Percentiles rank a stretch among this genome's conserved stretches.
phyloP scores from a whole-genome alignment of 2,888 invertebrate genomes.

The Caenorhabditis virilis region DNA sequence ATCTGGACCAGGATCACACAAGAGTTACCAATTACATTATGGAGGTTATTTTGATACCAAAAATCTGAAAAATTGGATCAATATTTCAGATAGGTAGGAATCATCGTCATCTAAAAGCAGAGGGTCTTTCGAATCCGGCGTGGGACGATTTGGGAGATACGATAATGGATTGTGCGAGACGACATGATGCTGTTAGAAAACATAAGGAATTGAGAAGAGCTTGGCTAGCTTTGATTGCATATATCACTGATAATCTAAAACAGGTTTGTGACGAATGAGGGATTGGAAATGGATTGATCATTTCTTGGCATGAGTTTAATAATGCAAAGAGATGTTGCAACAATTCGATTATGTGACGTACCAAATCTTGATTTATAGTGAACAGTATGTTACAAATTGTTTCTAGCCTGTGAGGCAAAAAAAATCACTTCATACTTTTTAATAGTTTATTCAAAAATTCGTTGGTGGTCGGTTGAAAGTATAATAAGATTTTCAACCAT shows the following conservation, averaged over 20 bases:
- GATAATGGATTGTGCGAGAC: conserved; percentile 56
- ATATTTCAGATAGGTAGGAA: conserved; percentile 49
- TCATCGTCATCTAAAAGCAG: conserved; percentile 52
- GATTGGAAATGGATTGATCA: background rate
- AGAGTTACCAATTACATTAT: conserved; percentile 50
- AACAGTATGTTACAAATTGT: background rate
- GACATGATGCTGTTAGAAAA: conserved; percentile 57
- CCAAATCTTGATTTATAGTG: background rate
- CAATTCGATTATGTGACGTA: background rate
- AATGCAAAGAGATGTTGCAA: too few species aligned
- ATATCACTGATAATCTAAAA: conserved; percentile 62
- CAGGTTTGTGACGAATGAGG: conserved; percentile 33
- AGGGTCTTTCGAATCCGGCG: conserved; percentile 52
- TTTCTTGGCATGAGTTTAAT: too few species aligned
- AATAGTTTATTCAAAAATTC: too few species aligned
- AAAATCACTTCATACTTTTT: too few species aligned
- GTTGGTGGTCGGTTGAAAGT: too few species aligned
- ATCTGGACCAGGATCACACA: conserved; percentile 51
- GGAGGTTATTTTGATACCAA: conserved; percentile 32
- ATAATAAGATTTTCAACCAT: too few species aligned
- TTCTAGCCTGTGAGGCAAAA: background rate
- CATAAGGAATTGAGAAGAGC: conserved; percentile 64
- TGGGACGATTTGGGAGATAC: conserved; percentile 65
- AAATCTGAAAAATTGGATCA: background rate
- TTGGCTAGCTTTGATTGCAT: conserved; percentile 63